Conservation (phyloP, 2,888 invertebrate species). For the Muschampia plurimacula region DNA sequence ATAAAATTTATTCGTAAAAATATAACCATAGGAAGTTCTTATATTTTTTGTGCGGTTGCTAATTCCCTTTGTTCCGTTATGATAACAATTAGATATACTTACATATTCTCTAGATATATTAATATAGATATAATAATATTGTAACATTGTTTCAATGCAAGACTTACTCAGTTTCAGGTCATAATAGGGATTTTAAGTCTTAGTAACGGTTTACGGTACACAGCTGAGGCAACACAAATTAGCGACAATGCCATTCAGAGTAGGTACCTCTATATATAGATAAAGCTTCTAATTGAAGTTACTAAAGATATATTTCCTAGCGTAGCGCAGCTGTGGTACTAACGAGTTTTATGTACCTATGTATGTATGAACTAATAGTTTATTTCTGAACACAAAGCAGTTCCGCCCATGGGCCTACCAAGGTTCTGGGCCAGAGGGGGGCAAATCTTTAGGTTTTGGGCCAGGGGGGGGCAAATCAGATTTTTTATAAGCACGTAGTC, state of each 20-base stretch:
- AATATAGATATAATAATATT: too few relatives aligned
- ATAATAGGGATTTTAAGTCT: slow-evolving; percentile 24
- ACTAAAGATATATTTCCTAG: slow-evolving; percentile 2
- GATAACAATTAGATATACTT: too few relatives aligned
- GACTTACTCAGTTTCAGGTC: neutral
- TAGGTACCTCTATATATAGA: slow-evolving; percentile 5
- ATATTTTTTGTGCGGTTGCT: too few relatives aligned
- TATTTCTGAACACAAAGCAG: slow-evolving; percentile 1
- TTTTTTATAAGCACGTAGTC: too few relatives aligned
- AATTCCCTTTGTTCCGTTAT: too few relatives aligned
- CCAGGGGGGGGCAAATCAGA: too few relatives aligned
- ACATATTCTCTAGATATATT: too few relatives aligned
- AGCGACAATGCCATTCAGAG: slow-evolving; percentile 21
- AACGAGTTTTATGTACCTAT: neutral
- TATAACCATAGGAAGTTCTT: neutral
- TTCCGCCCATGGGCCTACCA: too few relatives aligned
- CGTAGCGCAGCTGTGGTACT: neutral
- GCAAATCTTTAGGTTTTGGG: too few relatives aligned
- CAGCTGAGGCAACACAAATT: slow-evolving; percentile 31
- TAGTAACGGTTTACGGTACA: slow-evolving; percentile 9
- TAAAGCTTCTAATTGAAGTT: slow-evolving; percentile 1
- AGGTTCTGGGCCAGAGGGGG: too few relatives aligned
- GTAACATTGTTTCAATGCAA: neutral
- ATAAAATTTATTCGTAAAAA: neutral
- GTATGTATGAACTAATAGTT: slow-evolving; percentile 2